Base-by-base conservation (phyloP, 2,797 vertebrate species). In the Takifugu ocellatus region DNA sequence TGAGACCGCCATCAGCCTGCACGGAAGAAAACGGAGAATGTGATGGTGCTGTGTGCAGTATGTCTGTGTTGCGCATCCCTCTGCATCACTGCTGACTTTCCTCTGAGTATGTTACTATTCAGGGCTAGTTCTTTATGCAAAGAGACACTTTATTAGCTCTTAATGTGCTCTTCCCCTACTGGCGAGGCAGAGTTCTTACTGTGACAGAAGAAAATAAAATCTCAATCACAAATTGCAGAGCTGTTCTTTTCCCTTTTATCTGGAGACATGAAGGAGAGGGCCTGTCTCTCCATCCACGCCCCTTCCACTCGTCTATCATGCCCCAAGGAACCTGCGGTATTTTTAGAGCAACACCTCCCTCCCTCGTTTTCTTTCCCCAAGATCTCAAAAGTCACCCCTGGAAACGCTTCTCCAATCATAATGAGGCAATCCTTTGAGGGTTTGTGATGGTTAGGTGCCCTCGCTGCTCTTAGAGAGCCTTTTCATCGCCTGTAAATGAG, bases 391-490 rank as follows among this genome's bases (percentile, higher is more conserved):
- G 55, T 49, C 53, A 25, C 70, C 49, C 49, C 54, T 75, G 65
- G 72, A 69, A 80, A 76, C 65, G 54, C 70, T 63, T 73, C 53
- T 44, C 26, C 52, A 44, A 42, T 74, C 63, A 42, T 81, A 85
- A 82, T 77, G 47, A 83, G 59, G 43, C 33, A 15, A 66, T 74
- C 72, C 49, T 72, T 12, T 58, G 52, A 71, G 68, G 61, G 59
- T 70, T 59, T 64, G 71, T 58, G 65, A 62, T 66, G 66, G 42
- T 51, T 51, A 52, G 50, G 5, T 2, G 1, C 39, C 51, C 42
- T 33, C 17, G 10, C 45, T 21, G 65, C 61, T 12, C 6, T 57
- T 43, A 45, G 57, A 64, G 55, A 70, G 68, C 42, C 49, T 67
- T 81, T 80, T 74, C 59, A 61, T 72, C 68, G 54, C 31, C 31